Conservation (phyloP, 2,888 invertebrate genomes). For the Drosophila incognita region DNA sequence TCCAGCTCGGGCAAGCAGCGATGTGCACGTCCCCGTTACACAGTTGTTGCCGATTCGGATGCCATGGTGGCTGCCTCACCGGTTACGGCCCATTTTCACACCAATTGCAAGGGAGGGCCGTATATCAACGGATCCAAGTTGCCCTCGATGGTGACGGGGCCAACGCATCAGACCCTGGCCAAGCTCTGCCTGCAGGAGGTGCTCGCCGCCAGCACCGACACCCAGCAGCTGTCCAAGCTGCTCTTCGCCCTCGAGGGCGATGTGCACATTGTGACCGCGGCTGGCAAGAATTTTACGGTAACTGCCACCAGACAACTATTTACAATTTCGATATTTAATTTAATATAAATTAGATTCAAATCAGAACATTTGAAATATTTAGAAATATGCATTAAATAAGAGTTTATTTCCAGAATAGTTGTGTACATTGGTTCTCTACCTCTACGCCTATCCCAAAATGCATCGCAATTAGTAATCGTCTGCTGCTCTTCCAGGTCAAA, state of each 20-base stretch:
- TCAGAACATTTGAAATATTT: no score
- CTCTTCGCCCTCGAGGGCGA: conserved; percentile 85
- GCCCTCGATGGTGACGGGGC: conserved; percentile 86
- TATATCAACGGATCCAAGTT: conserved; percentile 86
- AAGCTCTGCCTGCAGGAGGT: conserved; percentile 85
- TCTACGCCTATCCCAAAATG: not conserved
- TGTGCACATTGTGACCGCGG: conserved; percentile 85
- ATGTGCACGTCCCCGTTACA: conserved; percentile 86
- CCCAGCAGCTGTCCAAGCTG: conserved; percentile 83
- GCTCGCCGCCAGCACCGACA: conserved; percentile 84
- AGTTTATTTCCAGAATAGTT: not conserved
- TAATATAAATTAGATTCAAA: not conserved
- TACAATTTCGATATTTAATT: not conserved
- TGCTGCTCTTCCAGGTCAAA: conserved; percentile 78
- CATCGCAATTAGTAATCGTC: not conserved
- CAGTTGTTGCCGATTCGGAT: conserved; percentile 86
- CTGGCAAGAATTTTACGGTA: conserved; percentile 85
- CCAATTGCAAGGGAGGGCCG: conserved; percentile 86
- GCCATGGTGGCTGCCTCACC: conserved; percentile 86
- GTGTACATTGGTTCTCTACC: not conserved
- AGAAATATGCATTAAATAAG: not conserved
- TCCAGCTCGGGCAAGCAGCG: conserved; percentile 86
- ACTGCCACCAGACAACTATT: conserved; percentile 18
- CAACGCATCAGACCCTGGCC: conserved; percentile 84
- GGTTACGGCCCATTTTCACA: conserved; percentile 86